Conservation (phyloP, 2,113 vertebrate species). For the Fukomys damarensis region DNA sequence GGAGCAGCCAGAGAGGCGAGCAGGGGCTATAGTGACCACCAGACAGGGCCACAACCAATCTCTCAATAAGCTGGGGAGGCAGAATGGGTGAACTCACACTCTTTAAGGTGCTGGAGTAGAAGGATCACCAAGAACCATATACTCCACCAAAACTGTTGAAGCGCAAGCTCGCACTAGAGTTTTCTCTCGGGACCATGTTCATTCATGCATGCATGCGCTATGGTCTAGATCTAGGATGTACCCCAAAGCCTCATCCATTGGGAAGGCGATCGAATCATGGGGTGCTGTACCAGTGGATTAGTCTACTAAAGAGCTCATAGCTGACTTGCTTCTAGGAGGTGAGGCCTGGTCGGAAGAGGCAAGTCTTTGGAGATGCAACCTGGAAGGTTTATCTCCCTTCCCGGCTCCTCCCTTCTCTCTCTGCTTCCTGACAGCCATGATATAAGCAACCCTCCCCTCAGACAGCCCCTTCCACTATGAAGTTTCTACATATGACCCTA, state of each 20-base stretch:
- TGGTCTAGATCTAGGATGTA: neutral
- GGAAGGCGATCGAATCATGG: neutral
- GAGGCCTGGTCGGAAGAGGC: neutral
- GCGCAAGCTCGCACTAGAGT: accelerated
- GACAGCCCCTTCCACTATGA: neutral
- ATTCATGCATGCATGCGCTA: accelerated
- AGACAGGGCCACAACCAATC: neutral
- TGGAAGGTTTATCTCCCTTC: neutral
- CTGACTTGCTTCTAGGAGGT: neutral
- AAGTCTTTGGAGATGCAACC: neutral
- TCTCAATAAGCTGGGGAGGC: neutral
- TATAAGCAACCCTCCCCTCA: neutral
- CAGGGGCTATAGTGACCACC: accelerated
- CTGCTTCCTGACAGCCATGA: neutral
- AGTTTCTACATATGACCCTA: neutral
- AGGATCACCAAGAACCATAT: accelerated
- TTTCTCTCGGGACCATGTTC: neutral
- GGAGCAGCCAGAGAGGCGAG: neutral
- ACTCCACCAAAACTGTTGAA: neutral
- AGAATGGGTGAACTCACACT: accelerated
- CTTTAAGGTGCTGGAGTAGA: neutral
- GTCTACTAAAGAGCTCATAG: neutral
- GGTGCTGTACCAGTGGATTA: neutral
- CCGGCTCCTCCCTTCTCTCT: neutral
- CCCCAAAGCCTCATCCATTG: neutral